phyloP scores from a whole-genome alignment of 2,797 vertebrate genomes.

The Gephyroberyx darwinii region DNA sequence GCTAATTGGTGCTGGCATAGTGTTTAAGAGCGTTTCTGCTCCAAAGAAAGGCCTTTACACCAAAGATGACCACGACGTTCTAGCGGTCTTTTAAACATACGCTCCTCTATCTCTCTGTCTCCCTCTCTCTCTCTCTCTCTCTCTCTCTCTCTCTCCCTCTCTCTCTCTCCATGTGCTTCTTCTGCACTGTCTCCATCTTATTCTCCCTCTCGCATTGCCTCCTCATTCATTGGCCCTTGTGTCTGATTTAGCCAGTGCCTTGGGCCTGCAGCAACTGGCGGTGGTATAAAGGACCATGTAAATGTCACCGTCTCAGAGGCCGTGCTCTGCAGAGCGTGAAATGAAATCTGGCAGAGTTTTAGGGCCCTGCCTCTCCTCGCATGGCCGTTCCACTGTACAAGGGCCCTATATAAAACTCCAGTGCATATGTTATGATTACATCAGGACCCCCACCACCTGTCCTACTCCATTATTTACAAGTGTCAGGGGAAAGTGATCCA shows the following conservation, averaged over 20 bases:
- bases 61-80: conserved; percentile 4
- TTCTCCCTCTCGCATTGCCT: conserved; percentile 53
- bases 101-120: conserved; percentile 9
- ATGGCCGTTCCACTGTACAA: conserved; percentile 70
- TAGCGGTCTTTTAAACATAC: conserved; percentile 21
- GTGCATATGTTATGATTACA: conserved; percentile 75
- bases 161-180: conserved; percentile 28
- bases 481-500: conserved; percentile 23
- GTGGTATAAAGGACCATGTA: conserved; percentile 80
- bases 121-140: conserved; percentile 53
- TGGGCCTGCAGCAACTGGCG: conserved; percentile 82
- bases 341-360: conserved; percentile 91
- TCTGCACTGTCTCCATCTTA: conserved; percentile 49
- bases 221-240: conserved; percentile 74
- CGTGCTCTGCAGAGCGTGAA: conserved; percentile 90
- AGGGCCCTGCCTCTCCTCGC: conserved; percentile 79
- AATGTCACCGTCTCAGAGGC: conserved; percentile 86
- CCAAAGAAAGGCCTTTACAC: conserved; percentile 15
- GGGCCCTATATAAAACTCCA: conserved; percentile 70
- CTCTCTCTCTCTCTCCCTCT: conserved; percentile 10
- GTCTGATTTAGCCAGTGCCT: conserved; percentile 81
- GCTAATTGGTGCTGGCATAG: conserved; percentile 6
- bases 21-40: conserved; percentile 2
- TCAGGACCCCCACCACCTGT: conserved; percentile 55
- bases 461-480: conserved; percentile 60